Base-by-base conservation (phyloP, 2,888 invertebrate genomes). In the Sarcophaga rosellei region DNA sequence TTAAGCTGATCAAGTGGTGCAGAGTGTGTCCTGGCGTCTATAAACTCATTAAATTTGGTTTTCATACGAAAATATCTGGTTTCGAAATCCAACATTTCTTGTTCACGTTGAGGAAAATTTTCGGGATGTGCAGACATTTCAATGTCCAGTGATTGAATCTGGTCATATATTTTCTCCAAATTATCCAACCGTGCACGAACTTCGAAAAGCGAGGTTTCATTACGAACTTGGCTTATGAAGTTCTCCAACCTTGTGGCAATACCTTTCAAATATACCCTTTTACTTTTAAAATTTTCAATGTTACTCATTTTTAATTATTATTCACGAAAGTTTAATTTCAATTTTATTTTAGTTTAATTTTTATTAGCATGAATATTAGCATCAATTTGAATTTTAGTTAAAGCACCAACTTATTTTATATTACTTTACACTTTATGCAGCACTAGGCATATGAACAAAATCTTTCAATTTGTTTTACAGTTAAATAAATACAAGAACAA, bases 201-300 rank as follows among this genome's bases (percentile, higher is more conserved):
- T 35, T 76, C 76, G 21, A 68, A 68, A 17, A 44, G 44, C 21
- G 66, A 66, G 10, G 68, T 68, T 68, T 66, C 66, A 57, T 21
- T 76, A 21, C n/a, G n/a, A n/a, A n/a, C 44, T 21, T 76, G 35
- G 15, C 8, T 59, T 4, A 66, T 17, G 17, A 76, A 76, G 21
- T 76, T 76, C 10, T 68, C 44, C 45, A 77, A 6, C 2, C 68
- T n/a, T 0, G 77, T 68, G 1, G 59, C 59, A n/a, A 59, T 61
- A n/a, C 59, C 68, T 35, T 77, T 77, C 12, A 68, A 8, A 68
- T 77, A n/a, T 5, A 59, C 20, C 11, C 66, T 59, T 77, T 66
- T 44, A 17, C 66, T 77, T 20, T 15, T 25, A 17, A 68, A n/a
- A 61, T 5, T 20, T 21, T 68, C 66, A 1, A 68, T 10, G 53